Evolutionary conservation across 2,888 invertebrate species (phyloP), one percentile per base, ranked within the genome.

Genomic region (Sminthurides aquaticus): DNA sequence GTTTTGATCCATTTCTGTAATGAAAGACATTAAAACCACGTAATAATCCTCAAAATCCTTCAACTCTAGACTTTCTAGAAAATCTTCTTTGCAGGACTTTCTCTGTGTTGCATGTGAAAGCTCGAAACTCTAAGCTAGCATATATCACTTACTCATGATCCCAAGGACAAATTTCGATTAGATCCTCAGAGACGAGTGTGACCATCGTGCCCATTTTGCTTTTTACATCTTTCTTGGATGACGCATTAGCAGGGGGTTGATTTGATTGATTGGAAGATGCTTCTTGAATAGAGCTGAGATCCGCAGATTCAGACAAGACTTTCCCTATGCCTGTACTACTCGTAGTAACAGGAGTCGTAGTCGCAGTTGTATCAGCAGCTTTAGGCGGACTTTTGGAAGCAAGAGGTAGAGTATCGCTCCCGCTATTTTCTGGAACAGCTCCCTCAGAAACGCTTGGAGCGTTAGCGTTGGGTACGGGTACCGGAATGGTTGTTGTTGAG

Each of bases 81-180:
- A n/a, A 11, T 34, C 43, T 11, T 34, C 43, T 15, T 34, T 15
- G 8, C 43, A 15, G 43, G 15, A 11, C 43, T 34, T 34, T 34
- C 43, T 34, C 43, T 34, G 8, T 34, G 8, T 34, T 15, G 43
- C n/a, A 34, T 15, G 52, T 52, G 52, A 22, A 43, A 34, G 24
- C 8, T 49, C 8, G 25, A n/a, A n/a, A n/a, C n/a, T n/a, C n/a
- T n/a, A n/a, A n/a, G n/a, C n/a, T n/a, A n/a, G n/a, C n/a, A n/a
- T n/a, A n/a, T n/a, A 68, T 67, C 80, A 89, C 91, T 90, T 84
- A 92, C 92, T 92, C 91, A 82, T 92, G 91, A 84, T 92, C 92
- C 92, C 93, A 93, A 66, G 92, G 92, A 83, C 92, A 93, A 78
- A 92, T 87, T 81, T 91, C 89, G 81, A 88, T 90, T 80, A 85